A percentile compares a stretch with the other conserved stretches of the same genome.
These are phyloP conservation scores for Augiades crinisus DNA, from an alignment of 2,888 invertebrate species.

Conservation along the genomic window DNA sequence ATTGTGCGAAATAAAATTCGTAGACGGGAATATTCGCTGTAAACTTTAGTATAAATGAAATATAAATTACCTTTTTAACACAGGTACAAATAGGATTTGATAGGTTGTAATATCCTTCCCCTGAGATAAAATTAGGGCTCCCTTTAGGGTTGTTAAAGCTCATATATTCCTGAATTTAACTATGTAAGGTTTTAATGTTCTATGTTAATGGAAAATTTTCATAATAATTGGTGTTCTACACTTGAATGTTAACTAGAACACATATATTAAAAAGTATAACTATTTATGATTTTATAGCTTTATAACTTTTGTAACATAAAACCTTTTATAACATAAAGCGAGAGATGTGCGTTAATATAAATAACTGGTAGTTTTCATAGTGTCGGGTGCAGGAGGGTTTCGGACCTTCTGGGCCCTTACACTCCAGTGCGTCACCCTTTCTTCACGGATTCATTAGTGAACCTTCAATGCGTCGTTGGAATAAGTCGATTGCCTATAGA, in stretches of 20 bases:
- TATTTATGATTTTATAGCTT: too few relatives aligned
- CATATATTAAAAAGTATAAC: too few relatives aligned
- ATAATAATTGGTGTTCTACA: slow-evolving; percentile 9
- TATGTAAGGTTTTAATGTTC: slow-evolving; percentile 15
- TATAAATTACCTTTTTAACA: slow-evolving; percentile 23
- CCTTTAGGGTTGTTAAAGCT: slow-evolving; percentile 12
- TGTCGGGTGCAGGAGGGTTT: slow-evolving; percentile 66
- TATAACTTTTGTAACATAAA: too few relatives aligned
- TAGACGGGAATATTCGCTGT: slow-evolving; percentile 9
- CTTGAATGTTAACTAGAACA: not conserved
- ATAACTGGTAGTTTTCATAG: slow-evolving; percentile 1
- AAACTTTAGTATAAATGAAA: slow-evolving; percentile 23
- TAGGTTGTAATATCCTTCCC: slow-evolving; percentile 24
- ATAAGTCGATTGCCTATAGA: not conserved
- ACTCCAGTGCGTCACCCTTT: slow-evolving; percentile 58
- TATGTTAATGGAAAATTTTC: slow-evolving; percentile 2
- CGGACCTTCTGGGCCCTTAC: slow-evolving; percentile 59
- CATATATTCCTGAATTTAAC: slow-evolving; percentile 18
- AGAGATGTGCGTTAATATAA: slow-evolving; percentile 2
- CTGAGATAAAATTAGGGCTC: slow-evolving; percentile 25
- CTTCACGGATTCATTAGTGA: slow-evolving; percentile 3
- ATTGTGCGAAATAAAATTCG: slow-evolving; percentile 23
- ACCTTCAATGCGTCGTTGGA: slow-evolving; percentile 7
- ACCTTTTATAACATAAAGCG: too few relatives aligned
- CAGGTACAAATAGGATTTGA: slow-evolving; percentile 24